phyloP scores from a whole-genome alignment of 1,140 invertebrate genomes.

The Belonocnema kinseyi region DNA sequence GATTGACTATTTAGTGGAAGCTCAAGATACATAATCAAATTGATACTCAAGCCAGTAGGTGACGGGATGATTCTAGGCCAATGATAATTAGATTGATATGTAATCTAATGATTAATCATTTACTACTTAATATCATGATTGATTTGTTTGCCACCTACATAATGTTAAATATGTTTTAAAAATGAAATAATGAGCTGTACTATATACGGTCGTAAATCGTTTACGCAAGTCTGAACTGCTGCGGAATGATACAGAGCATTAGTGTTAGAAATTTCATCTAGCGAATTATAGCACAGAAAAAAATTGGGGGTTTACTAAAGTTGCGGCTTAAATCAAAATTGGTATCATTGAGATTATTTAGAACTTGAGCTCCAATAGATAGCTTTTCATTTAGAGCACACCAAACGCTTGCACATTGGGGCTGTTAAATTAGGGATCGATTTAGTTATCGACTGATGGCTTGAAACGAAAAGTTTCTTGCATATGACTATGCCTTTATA shows the following conservation, averaged over 20 bases:
- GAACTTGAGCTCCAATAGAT: no score
- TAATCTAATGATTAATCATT: slow-evolving; percentile 1
- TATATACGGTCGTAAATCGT: slow-evolving; percentile 3
- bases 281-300: neutral
- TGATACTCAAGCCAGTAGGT: neutral
- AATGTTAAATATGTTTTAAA: slow-evolving; percentile 8
- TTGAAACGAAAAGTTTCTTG: no score
- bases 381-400: no score
- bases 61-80: neutral
- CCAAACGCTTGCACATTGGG: no score
- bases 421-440: no score
- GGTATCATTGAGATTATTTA: no score
- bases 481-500: no score
- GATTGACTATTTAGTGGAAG: slow-evolving; percentile 19
- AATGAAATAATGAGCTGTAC: slow-evolving; percentile 14
- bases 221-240: neutral
- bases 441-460: no score
- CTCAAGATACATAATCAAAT: no score
- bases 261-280: neutral
- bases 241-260: neutral
- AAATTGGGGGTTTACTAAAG: no score
- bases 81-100: neutral
- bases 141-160: neutral
- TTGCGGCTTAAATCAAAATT: no score
- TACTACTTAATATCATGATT: neutral